Evolutionary conservation across 2,797 vertebrate species (phyloP).

Genomic region (Helostoma temminkii): DNA sequence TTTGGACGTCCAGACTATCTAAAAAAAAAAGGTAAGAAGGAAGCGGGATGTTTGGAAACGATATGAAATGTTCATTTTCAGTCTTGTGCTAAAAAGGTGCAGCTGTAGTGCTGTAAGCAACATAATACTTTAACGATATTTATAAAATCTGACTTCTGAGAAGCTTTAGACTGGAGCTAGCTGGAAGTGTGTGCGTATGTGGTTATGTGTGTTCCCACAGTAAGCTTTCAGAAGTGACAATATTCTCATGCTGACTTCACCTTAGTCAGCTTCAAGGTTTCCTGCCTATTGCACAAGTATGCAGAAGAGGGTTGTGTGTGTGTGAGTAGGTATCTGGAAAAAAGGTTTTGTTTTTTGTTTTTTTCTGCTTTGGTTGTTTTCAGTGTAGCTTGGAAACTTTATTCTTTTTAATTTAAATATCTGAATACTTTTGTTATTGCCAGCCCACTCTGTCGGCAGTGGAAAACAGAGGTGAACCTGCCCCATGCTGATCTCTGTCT

Average conservation of each 20-base stretch:
- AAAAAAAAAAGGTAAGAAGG: conserved; percentile 80
- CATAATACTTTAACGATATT: not conserved
- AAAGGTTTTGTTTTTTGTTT: not conserved
- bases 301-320: conserved; percentile 50
- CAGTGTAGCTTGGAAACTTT: no score
- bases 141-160: not conserved
- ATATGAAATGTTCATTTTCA: not conserved
- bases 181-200: conserved; percentile 10
- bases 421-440: no score
- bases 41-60: not conserved
- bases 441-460: conserved; percentile 12
- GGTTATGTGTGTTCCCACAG: conserved; percentile 11
- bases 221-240: conserved; percentile 54
- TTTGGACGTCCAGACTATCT: conserved; percentile 74
- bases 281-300: conserved; percentile 65
- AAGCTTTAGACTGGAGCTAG: not conserved
- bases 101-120: not conserved
- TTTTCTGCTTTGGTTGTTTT: no score
- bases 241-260: conserved; percentile 67
- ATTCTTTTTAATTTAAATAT: no score
- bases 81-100: not conserved
- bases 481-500: conserved; percentile 53
- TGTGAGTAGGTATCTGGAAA: conserved; percentile 30
- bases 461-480: conserved; percentile 34
- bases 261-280: conserved; percentile 71